Conservation (phyloP, 2,797 vertebrate genomes). For the Paramormyrops hopkinsi region DNA sequence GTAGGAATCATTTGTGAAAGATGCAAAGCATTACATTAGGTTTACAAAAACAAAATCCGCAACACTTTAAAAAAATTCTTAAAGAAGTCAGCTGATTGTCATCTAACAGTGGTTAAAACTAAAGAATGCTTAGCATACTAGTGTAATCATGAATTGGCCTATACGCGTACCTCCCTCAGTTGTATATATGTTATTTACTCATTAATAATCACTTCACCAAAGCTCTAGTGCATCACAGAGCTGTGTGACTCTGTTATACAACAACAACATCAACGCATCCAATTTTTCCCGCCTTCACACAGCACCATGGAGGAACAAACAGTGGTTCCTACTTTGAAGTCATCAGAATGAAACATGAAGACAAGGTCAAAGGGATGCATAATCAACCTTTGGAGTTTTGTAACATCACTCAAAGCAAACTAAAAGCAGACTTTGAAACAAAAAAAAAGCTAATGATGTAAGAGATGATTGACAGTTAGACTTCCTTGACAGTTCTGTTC, state of each 20-base stretch:
- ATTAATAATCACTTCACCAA: background rate
- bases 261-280: background rate
- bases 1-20: background rate
- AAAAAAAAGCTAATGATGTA: background rate
- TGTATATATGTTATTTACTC: background rate
- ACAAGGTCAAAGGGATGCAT: constrained; percentile 1
- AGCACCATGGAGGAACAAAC: background rate
- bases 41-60: background rate
- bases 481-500: background rate
- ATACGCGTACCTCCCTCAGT: background rate
- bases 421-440: background rate
- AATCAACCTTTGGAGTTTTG: background rate
- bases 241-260: background rate
- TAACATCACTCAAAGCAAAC: background rate
- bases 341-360: background rate
- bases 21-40: background rate
- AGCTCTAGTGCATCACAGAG: background rate
- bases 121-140: background rate
- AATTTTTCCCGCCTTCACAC: background rate
- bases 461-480: background rate
- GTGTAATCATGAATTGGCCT: background rate
- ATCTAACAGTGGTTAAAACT: background rate
- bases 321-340: background rate
- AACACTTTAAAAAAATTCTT: background rate
- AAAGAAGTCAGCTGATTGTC: background rate